These are phyloP conservation scores for Nymphalis io DNA, from an alignment of 1,140 invertebrate genomes.

Conservation along the genomic window DNA sequence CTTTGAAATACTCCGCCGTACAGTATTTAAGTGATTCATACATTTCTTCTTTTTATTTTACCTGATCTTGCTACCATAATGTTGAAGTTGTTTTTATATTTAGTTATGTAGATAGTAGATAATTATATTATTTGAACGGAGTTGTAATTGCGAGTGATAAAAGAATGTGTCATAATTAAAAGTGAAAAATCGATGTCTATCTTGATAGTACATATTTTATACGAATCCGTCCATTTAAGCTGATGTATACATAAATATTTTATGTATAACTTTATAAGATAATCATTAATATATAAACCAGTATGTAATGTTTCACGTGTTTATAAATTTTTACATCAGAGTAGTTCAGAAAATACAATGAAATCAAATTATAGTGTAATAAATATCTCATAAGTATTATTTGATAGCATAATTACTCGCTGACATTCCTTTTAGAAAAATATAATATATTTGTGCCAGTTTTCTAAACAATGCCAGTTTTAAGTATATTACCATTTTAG, in stretches of 20 bases:
- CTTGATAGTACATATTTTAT: not conserved
- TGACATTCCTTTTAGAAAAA: conserved; percentile 4
- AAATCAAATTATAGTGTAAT: not conserved
- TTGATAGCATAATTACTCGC: conserved; percentile 19
- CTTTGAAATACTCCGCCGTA: conserved; percentile 71
- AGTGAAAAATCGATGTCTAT: conserved; percentile 4
- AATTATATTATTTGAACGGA: conserved; percentile 23
- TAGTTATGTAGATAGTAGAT: conserved; percentile 52
- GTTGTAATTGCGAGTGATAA: conserved; percentile 17
- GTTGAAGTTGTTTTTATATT: conserved; percentile 45
- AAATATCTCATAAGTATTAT: not conserved
- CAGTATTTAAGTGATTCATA: conserved; percentile 74
- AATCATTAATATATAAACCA: not conserved
- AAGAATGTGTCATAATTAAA: conserved; percentile 27
- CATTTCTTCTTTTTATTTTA: conserved; percentile 70
- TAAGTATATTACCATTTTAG: conserved; percentile 59
- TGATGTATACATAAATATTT: not conserved
- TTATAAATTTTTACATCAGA: no score
- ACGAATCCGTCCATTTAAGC: conserved; percentile 9
- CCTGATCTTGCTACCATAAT: conserved; percentile 63
- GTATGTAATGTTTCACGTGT: no score
- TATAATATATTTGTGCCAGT: conserved; percentile 45
- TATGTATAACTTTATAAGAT: not conserved
- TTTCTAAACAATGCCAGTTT: conserved; percentile 47
- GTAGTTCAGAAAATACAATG: no score